Base-by-base conservation (phyloP, 2,888 invertebrate species). In the Sturmia bella region DNA sequence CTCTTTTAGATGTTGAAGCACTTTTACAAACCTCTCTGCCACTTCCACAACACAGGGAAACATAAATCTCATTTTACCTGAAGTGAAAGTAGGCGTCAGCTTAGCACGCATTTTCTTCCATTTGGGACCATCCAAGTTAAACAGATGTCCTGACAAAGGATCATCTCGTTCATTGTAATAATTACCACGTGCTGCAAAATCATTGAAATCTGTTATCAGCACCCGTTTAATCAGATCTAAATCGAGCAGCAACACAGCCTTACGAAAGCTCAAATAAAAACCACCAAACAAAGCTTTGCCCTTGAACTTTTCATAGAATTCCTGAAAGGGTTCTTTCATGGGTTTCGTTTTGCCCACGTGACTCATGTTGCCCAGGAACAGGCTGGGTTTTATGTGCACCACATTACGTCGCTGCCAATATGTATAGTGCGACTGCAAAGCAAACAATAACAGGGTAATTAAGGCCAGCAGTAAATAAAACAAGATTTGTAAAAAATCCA, bases 1-100 rank as follows among this genome's bases (percentile, higher is more conserved):
- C 2, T 76, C 64, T 11, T 86, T 63, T 11, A 85, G 59, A 3
- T 88, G 37, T 82, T 85, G 56, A 76, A 89, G 59, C 32, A 88
- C 88, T 0, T 84, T 61, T 0, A 86, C 84, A 56, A 89, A 87
- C 0, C 86, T 83, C 3, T 89, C 82, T 0, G 87, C 88, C 39
- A 91, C 91, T 6, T 88, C 84, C 2, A 88, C 85, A 13, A 92
- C 86, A 0, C 88, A 88, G n/a, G 89, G 87, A 84, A 91, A 90
- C 92, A 92, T 92, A 43, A 87, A 88, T 75, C 91, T 92, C 89
- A 92, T 92, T 86, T 92, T 92, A 5, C 91, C 91, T 0, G 92
- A 91, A 4, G 92, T 91, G 84, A 92, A 93, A 0, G 92, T 91
- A 0, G 92, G 91, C 2, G 92, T 91, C 59, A 92, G 74, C 50